phyloP scores from a whole-genome alignment of 1,140 invertebrate genomes.

The Acromyrmex echinatior region DNA sequence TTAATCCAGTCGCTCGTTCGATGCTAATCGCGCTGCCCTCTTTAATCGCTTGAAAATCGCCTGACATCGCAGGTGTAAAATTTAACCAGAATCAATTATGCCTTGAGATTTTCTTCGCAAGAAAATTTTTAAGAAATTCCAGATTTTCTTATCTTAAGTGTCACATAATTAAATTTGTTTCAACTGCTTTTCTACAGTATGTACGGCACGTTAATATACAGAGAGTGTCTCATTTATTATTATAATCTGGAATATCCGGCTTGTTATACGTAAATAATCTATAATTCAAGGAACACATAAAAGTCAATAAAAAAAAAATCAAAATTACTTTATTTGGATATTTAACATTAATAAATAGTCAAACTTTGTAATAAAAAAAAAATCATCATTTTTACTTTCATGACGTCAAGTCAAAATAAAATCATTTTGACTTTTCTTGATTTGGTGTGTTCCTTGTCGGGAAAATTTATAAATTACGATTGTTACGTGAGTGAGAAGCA shows the following conservation, averaged over 20 bases:
- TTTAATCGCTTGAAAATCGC: constrained; percentile 67
- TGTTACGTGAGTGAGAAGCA: background rate
- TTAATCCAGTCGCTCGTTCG: constrained; percentile 60
- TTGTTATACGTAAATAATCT: background rate
- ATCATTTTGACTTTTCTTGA: too few species aligned
- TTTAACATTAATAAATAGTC: too few species aligned
- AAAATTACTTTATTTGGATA: too few species aligned
- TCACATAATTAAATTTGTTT: constrained; percentile 37
- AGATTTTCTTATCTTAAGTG: background rate
- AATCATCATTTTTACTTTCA: too few species aligned
- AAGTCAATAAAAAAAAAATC: too few species aligned
- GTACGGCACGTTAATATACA: background rate
- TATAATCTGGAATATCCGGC: background rate
- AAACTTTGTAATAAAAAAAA: too few species aligned
- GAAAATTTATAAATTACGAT: constrained; percentile 5
- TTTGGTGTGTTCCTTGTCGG: too few species aligned
- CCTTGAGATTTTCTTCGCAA: constrained; percentile 28
- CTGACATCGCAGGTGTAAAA: constrained; percentile 8
- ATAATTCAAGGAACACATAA: too few species aligned
- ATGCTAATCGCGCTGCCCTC: constrained; percentile 47
- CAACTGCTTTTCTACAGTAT: background rate
- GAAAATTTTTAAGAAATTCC: constrained; percentile 33
- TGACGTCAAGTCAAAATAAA: too few species aligned
- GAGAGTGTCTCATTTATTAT: background rate
- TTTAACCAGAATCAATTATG: background rate